These are phyloP conservation scores for Unio pictorum DNA, from an alignment of 2,888 invertebrate species.

Conservation along the genomic window DNA sequence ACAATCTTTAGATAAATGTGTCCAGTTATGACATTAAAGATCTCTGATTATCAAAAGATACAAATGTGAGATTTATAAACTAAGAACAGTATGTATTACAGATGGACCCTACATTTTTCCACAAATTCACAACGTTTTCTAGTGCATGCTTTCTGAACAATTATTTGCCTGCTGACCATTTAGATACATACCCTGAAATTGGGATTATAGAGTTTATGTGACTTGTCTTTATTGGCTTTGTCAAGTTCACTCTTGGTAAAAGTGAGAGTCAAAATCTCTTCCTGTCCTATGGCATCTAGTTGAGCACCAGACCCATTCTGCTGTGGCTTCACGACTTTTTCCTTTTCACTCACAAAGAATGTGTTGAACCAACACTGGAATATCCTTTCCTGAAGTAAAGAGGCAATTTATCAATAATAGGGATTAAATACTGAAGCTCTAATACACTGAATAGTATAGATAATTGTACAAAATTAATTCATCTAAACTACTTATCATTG, in stretches of 20 bases:
- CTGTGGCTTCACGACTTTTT: slow-evolving; percentile 15
- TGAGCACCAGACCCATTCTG: slow-evolving; percentile 15
- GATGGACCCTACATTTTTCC: no score
- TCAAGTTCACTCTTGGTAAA: slow-evolving; percentile 89
- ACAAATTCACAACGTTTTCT: no score
- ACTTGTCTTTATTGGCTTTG: slow-evolving; percentile 94
- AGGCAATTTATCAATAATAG: not conserved
- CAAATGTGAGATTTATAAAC: no score
- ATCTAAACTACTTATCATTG: not conserved
- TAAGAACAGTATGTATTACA: no score
- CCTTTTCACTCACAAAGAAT: slow-evolving; percentile 81
- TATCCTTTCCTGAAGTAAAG: slow-evolving; percentile 79
- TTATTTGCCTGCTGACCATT: no score
- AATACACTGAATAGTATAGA: no score
- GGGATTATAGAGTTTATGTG: slow-evolving; percentile 86
- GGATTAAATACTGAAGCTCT: slow-evolving; percentile 1
- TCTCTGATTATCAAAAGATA: no score
- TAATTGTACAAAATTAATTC: slow-evolving; percentile 5
- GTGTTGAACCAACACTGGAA: slow-evolving; percentile 99
- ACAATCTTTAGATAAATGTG: no score
- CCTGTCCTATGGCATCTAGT: slow-evolving; percentile 5
- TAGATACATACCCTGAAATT: slow-evolving; percentile 85
- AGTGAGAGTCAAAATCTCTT: slow-evolving; percentile 72
- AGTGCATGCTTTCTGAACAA: no score
- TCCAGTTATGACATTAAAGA: no score